Base-by-base conservation (phyloP, 2,888 invertebrate genomes). In the Torymus tubicola region DNA sequence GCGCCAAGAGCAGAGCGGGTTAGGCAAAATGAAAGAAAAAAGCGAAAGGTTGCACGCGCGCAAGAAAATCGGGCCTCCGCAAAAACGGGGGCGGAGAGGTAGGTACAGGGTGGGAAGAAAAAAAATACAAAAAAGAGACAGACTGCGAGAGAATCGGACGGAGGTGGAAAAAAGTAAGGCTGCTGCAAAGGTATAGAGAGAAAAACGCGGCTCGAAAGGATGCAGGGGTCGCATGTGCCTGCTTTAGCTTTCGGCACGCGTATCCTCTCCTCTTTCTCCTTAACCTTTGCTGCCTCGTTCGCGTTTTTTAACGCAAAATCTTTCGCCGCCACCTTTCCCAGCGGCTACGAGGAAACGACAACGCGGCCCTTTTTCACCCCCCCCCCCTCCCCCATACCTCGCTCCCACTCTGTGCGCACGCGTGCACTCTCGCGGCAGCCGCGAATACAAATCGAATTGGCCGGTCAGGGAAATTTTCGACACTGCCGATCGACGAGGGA, bases 201-300 rank as follows among this genome's bases (percentile, higher is more conserved):
- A 55, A 70, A 57, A 75, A 42, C 55, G 24, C 21, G 21, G 21
- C n/a, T 60, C 64, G 63, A 81, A 82, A 77, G 68, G 83, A 81
- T 76, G 81, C 71, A 80, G 76, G 81, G 82, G 82, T 74, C 63
- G 42, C 8, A 8, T 42, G 42, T 42, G 42, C 42, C 86, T 87
- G 85, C 87, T 89, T 89, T 87, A 87, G 86, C 88, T 90, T 90
- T 88, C 87, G 85, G 84, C 82, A 83, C 89, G 88, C 87, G 88
- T 87, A 84, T 85, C 81, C 82, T 70, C 78, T 84, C 85, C 42
- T 8, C 42, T 42, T 42, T 85, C 86, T 86, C 84, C 87, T 87
- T 87, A 88, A 88, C 86, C 88, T 88, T 85, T 88, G 90, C 89
- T 88, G 90, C 89, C 85, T 87, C 88, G 89, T 90, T 82, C 86